A percentile compares a stretch with the other conserved stretches of the same genome.
These are phyloP conservation scores for Plectus sambesii DNA, from an alignment of 1,140 invertebrate species.

Conservation along the genomic window DNA sequence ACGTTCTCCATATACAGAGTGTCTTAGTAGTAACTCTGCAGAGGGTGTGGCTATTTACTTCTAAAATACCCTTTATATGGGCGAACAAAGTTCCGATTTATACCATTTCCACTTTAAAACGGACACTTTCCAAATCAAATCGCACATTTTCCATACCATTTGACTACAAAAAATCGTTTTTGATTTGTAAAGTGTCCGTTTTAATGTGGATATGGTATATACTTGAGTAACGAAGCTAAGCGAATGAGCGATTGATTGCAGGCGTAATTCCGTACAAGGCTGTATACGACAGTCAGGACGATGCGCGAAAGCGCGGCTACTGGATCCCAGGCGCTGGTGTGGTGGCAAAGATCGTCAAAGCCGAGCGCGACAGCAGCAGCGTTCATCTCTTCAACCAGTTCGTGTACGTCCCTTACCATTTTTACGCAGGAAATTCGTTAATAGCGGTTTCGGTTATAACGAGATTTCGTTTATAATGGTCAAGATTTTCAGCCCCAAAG, in stretches of 20 bases:
- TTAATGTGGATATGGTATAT: too few species aligned
- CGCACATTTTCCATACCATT: background rate
- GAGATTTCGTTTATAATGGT: background rate
- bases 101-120: background rate
- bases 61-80: too few species aligned
- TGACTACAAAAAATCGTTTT: background rate
- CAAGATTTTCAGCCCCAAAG: too few species aligned
- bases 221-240: too few species aligned
- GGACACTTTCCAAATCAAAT: constrained; percentile 1
- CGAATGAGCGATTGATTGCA: too few species aligned
- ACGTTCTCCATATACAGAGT: too few species aligned
- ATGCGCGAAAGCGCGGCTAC: constrained; percentile 43
- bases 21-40: too few species aligned
- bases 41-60: too few species aligned
- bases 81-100: constrained; percentile 3
- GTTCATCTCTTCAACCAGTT: constrained; percentile 48
- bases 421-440: too few species aligned
- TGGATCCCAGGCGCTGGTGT: constrained; percentile 46
- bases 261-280: constrained; percentile 45
- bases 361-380: constrained; percentile 38
- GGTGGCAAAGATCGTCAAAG: constrained; percentile 42
- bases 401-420: constrained; percentile 37
- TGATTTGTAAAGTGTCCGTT: background rate
- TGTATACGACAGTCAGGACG: constrained; percentile 43
- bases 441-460: too few species aligned